These are phyloP conservation scores for Leptoteleia sp. DNA, from an alignment of 1,140 invertebrate genomes.

Conservation along the genomic window DNA sequence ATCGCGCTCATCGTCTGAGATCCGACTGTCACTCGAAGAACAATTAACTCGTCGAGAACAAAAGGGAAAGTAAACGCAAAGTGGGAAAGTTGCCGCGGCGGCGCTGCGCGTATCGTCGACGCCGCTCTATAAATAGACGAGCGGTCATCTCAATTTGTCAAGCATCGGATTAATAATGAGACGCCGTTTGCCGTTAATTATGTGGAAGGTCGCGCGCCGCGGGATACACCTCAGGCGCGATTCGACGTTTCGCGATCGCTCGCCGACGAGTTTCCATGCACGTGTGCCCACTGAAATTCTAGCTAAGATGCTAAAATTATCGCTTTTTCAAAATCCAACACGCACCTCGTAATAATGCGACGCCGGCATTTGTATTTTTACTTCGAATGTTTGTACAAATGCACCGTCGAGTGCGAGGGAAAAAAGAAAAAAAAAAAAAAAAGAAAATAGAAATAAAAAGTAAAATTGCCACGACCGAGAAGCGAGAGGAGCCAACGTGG, in stretches of 20 bases:
- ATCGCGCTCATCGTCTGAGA: slow-evolving; percentile 7
- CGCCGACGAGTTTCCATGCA: slow-evolving; percentile 30
- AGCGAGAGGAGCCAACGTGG: too few relatives aligned
- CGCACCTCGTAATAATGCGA: slow-evolving; percentile 30
- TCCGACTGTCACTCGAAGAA: slow-evolving; percentile 47
- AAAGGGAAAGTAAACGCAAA: slow-evolving; percentile 57
- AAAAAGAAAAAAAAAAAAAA: too few relatives aligned
- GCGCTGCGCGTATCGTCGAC: slow-evolving; percentile 1
- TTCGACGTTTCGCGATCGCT: slow-evolving; percentile 30
- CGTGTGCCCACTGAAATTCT: slow-evolving; percentile 22
- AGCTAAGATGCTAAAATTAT: slow-evolving; percentile 60
- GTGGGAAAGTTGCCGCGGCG: slow-evolving; percentile 44
- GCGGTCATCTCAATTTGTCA: slow-evolving; percentile 62
- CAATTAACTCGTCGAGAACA: slow-evolving; percentile 56
- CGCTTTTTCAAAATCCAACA: slow-evolving; percentile 53
- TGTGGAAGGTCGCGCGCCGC: slow-evolving; percentile 49
- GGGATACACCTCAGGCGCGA: slow-evolving; percentile 40
- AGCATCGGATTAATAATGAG: slow-evolving; percentile 57
- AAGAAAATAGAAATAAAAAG: too few relatives aligned
- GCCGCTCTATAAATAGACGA: slow-evolving; percentile 51
- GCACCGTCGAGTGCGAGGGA: too few relatives aligned
- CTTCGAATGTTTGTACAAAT: too few relatives aligned
- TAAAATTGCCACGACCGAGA: too few relatives aligned
- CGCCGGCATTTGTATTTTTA: too few relatives aligned
- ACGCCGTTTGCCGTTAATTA: slow-evolving; percentile 58